Evolutionary conservation across 2,888 invertebrate species (phyloP), one percentile per base, ranked within the genome.

Genomic region (Terebella lapidaria): DNA sequence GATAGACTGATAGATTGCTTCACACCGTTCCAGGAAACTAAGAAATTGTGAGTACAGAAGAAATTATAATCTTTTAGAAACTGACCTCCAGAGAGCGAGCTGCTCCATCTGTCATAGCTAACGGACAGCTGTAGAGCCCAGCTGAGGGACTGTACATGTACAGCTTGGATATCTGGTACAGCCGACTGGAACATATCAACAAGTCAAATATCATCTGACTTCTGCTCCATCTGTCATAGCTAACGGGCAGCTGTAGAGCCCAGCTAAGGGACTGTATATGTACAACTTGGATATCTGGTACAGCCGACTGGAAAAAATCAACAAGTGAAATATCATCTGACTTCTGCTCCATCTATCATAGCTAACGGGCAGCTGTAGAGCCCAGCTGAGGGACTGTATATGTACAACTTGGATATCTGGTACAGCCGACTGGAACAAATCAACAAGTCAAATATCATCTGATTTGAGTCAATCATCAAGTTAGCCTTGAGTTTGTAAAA

Each of bases 141-240:
- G 84, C 81, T 0, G 84, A 82, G 2, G 85, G 82, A 3, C 77
- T 70, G 71, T 79, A 85, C 46, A 85, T 70, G 62, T 78, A 83
- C 49, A 82, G 67, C 72, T 85, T 85, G 49, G 81, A 78, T 63
- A 84, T 76, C 71, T 84, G 84, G 70, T 83, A 79, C 10, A 84
- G 67, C 2, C 84, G 81, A 65, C 78, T 78, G 72, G 54, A 71
- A 73, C 28, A 35, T 18, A 35, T n/a, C n/a, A n/a, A n/a, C n/a
- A n/a, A n/a, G n/a, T n/a, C n/a, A n/a, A n/a, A n/a, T n/a, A n/a
- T n/a, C n/a, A n/a, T n/a, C n/a, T n/a, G n/a, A n/a, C n/a, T n/a
- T n/a, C 84, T 52, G 85, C 85, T 54, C 85, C 85, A 72, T 85
- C 85, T 5, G 85, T 85, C 85, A 85, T 85, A 1, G 85, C 85